Percentiles rank a stretch among this genome's conserved stretches.
phyloP scores from a whole-genome alignment of 2,888 invertebrate species.

The Adela reaumurella region DNA sequence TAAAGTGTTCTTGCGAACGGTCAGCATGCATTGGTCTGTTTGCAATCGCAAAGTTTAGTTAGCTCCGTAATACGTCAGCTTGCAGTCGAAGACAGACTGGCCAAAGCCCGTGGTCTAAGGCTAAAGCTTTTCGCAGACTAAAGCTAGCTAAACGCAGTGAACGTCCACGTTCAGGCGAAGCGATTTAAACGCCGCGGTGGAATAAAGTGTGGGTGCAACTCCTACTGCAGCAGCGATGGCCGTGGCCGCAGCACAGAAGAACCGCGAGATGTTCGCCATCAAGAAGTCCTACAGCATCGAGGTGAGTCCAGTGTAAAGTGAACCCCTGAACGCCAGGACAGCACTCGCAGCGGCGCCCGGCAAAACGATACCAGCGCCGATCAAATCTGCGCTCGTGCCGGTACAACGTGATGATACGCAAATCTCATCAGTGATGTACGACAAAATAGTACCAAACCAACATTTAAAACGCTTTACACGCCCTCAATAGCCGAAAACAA shows the following conservation, averaged over 20 bases:
- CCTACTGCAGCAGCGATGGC: conserved; percentile 61
- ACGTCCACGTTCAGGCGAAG: conserved; percentile 45
- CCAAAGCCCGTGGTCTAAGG: conserved; percentile 61
- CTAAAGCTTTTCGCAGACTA: conserved; percentile 50
- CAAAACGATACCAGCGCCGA: too few species aligned
- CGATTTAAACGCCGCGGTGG: conserved; percentile 29
- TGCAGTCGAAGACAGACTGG: conserved; percentile 55
- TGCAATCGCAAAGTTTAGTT: conserved; percentile 63
- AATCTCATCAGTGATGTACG: too few species aligned
- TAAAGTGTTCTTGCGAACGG: conserved; percentile 63
- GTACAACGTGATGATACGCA: too few species aligned
- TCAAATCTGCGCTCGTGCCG: too few species aligned
- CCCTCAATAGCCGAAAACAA: too few species aligned
- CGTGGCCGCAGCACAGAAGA: conserved; percentile 89
- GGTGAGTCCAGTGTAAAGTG: too few species aligned
- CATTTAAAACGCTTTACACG: too few species aligned
- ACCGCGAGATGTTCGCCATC: conserved; percentile 94
- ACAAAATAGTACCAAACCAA: too few species aligned
- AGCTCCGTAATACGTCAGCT: conserved; percentile 55
- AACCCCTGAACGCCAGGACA: too few species aligned
- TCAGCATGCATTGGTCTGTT: conserved; percentile 67
- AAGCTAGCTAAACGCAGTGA: conserved; percentile 54
- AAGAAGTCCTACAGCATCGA: conserved; percentile 97
- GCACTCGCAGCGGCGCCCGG: too few species aligned
- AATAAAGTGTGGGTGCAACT: conserved; percentile 30